A percentile compares a stretch with the other conserved stretches of the same genome.
These are phyloP conservation scores for Thecophora atra DNA, from an alignment of 2,888 invertebrate genomes.

Conservation along the genomic window DNA sequence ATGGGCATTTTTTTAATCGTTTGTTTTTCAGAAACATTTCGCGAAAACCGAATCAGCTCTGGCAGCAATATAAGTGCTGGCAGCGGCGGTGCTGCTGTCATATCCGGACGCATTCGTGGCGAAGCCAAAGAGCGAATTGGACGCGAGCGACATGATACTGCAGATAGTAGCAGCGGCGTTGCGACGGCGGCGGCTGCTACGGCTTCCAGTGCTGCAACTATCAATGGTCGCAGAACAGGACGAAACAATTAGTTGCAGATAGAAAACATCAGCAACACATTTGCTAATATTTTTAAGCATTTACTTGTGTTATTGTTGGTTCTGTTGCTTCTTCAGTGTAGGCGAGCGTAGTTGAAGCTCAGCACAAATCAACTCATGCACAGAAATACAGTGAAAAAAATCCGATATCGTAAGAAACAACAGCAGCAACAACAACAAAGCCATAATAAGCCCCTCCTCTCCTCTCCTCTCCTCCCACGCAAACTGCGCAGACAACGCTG, in stretches of 20 bases:
- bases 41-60: slow-evolving; percentile 57
- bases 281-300: slow-evolving; percentile 29
- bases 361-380: slow-evolving; percentile 9
- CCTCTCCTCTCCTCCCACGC: not conserved
- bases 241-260: slow-evolving; percentile 52
- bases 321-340: slow-evolving; percentile 29
- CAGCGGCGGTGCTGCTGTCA: slow-evolving; percentile 48
- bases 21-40: slow-evolving; percentile 49
- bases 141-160: slow-evolving; percentile 55
- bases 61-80: slow-evolving; percentile 50
- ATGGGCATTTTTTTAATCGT: slow-evolving; percentile 1
- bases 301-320: slow-evolving; percentile 32
- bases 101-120: slow-evolving; percentile 42
- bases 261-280: slow-evolving; percentile 11
- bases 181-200: slow-evolving; percentile 33
- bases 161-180: slow-evolving; percentile 51
- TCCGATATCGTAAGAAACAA: not conserved
- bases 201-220: slow-evolving; percentile 48
- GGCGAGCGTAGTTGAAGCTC: slow-evolving; percentile 12
- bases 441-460: slow-evolving; percentile 6
- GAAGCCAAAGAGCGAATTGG: slow-evolving; percentile 27
- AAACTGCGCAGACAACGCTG: not conserved
- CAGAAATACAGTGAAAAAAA: slow-evolving; percentile 2
- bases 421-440: slow-evolving; percentile 22
- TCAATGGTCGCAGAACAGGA: slow-evolving; percentile 59